Evolutionary conservation across 2,113 vertebrate genomes (phyloP).

Genomic region (Eulacestoma nigropectus): DNA sequence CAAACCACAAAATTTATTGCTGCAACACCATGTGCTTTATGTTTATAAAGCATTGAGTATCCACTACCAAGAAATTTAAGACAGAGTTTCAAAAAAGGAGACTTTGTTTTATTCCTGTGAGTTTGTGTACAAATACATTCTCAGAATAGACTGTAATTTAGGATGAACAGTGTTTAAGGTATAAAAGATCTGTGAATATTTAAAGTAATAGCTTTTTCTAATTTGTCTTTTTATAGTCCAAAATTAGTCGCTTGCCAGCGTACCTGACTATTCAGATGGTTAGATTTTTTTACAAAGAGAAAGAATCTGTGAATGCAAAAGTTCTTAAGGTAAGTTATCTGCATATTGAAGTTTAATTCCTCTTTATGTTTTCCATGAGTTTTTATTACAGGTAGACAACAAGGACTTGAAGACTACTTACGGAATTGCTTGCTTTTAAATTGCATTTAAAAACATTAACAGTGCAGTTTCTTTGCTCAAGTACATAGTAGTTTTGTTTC

Average conservation of each 20-base stretch:
- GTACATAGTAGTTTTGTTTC: not conserved
- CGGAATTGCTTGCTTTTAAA: not conserved
- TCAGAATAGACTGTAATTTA: not conserved
- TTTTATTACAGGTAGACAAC: not conserved
- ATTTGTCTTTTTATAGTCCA: conserved; percentile 77
- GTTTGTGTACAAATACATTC: not conserved
- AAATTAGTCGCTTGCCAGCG: conserved; percentile 91
- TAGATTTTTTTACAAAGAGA: conserved; percentile 99
- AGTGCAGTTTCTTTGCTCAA: not conserved
- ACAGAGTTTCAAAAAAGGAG: not conserved
- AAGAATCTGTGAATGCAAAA: conserved; percentile 99
- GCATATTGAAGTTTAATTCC: not conserved
- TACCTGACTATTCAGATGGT: conserved; percentile 99
- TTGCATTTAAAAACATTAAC: not conserved
- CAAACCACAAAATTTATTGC: not conserved
- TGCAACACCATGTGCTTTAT: not conserved
- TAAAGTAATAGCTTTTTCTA: not conserved
- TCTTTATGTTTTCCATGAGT: not conserved
- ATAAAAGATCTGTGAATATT: not conserved
- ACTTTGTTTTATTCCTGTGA: not conserved
- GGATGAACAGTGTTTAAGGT: not conserved
- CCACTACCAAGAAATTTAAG: not conserved
- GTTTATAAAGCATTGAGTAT: not conserved
- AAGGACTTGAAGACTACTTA: not conserved
- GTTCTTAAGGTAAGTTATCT: conserved; percentile 85